phyloP scores from a whole-genome alignment of 2,797 vertebrate genomes.

The Neomorphus geoffroyi region DNA sequence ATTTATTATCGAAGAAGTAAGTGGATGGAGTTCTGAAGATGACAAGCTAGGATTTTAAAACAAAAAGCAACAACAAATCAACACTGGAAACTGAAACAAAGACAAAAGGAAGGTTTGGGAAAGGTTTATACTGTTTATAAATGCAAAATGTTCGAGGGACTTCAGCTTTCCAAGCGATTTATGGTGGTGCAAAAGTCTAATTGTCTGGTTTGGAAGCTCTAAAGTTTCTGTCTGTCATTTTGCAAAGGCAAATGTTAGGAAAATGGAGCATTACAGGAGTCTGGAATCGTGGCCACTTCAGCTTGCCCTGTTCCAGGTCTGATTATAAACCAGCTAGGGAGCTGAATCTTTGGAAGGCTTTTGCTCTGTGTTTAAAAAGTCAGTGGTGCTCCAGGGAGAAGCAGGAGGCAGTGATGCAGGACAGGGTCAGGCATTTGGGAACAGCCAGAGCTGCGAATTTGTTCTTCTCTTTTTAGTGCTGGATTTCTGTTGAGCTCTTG shows the following conservation, averaged over 20 bases:
- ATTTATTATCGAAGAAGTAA: conserved; percentile 71
- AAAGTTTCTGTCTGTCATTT: conserved; percentile 25
- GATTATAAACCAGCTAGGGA: background rate
- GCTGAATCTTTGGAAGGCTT: conserved; percentile 17
- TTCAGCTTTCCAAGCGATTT: background rate
- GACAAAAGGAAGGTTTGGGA: background rate
- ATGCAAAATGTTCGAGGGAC: background rate
- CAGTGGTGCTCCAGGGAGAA: background rate
- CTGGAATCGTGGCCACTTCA: background rate
- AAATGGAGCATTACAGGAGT: background rate
- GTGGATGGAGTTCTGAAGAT: conserved; percentile 61
- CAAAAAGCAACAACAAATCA: conserved; percentile 47
- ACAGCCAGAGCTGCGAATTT: background rate
- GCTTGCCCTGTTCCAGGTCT: conserved; percentile 3
- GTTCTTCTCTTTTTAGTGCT: background rate
- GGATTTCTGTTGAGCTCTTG: background rate
- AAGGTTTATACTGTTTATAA: conserved; percentile 48
- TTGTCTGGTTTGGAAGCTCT: conserved; percentile 21
- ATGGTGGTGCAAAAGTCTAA: conserved; percentile 17
- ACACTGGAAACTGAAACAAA: background rate
- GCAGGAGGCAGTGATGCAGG: background rate
- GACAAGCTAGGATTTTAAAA: conserved; percentile 68
- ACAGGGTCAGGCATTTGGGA: background rate
- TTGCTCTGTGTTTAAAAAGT: conserved; percentile 8
- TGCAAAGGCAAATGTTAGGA: background rate